Percentiles rank a stretch among this genome's conserved stretches.
These are phyloP conservation scores for Stomorhina lunata DNA, from an alignment of 2,888 invertebrate species.

Conservation along the genomic window DNA sequence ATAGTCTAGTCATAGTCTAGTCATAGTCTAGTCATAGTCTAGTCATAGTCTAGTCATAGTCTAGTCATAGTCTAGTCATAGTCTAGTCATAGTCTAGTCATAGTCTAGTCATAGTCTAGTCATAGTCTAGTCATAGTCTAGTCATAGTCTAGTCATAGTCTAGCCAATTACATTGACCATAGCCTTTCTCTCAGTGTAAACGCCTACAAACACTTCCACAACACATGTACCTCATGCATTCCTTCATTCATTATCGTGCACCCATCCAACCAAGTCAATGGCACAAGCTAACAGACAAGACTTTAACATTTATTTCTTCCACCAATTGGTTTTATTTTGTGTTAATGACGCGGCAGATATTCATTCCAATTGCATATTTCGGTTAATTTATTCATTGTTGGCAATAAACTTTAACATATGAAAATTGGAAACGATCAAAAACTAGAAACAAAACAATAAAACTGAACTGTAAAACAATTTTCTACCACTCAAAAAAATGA, in stretches of 20 bases:
- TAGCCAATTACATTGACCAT: too few species aligned
- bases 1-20: too few species aligned
- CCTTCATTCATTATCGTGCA: slow-evolving; percentile 70
- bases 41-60: too few species aligned
- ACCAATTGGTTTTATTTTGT: slow-evolving; percentile 70
- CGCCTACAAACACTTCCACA: background rate
- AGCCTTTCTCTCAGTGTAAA: slow-evolving; percentile 36
- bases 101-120: too few species aligned
- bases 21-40: too few species aligned
- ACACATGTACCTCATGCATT: background rate
- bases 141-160: too few species aligned
- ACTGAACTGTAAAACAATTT: slow-evolving; percentile 49
- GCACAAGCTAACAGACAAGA: background rate
- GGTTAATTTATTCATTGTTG: slow-evolving; percentile 69
- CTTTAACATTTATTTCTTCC: background rate
- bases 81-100: too few species aligned
- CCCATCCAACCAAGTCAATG: slow-evolving; percentile 67
- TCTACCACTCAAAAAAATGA: slow-evolving; percentile 49
- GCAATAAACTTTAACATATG: too few species aligned
- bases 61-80: too few species aligned
- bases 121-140: too few species aligned
- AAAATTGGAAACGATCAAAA: slow-evolving; percentile 60
- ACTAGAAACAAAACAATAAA: slow-evolving; percentile 3
- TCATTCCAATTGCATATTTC: slow-evolving; percentile 64
- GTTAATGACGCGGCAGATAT: slow-evolving; percentile 52